Conservation (phyloP, 2,888 invertebrate species). For the Platycheirus rosarum region DNA sequence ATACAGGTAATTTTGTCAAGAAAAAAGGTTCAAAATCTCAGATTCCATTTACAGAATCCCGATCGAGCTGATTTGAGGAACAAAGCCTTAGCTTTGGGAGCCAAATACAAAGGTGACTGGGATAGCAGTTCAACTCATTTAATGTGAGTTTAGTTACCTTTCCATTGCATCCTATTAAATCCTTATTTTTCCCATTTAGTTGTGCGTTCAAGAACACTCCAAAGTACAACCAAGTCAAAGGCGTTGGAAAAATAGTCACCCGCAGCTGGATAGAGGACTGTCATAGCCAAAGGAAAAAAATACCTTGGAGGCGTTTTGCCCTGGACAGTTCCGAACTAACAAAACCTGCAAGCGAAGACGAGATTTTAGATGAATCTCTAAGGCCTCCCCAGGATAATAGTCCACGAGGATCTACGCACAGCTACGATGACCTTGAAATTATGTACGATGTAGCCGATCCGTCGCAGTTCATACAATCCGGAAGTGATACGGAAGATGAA, state of each 20-base stretch:
- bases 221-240: constrained; percentile 89
- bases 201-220: constrained; percentile 96
- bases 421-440: constrained; percentile 33
- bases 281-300: constrained; percentile 84
- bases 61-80: constrained; percentile 87
- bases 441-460: constrained; percentile 1
- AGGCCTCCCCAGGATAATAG: constrained; percentile 61
- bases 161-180: not conserved
- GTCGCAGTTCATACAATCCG: constrained; percentile 75
- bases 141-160: constrained; percentile 85
- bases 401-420: constrained; percentile 13
- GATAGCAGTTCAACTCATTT: constrained; percentile 90
- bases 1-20: constrained; percentile 83
- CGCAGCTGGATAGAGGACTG: constrained; percentile 90
- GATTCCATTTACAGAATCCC: constrained; percentile 86
- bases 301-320: constrained; percentile 81
- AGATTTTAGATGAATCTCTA: constrained; percentile 77
- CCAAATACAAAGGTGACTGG: constrained; percentile 91
- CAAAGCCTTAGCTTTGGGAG: constrained; percentile 90
- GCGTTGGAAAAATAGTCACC: constrained; percentile 86
- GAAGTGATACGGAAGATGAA: constrained; percentile 81
- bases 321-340: constrained; percentile 77
- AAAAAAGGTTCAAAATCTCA: not conserved
- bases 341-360: constrained; percentile 81
- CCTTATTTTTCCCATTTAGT: constrained; percentile 83